Percentiles rank a stretch among this genome's conserved stretches.
These are phyloP conservation scores for Formicarius rufipectus DNA, from an alignment of 2,113 vertebrate genomes.

Conservation along the genomic window DNA sequence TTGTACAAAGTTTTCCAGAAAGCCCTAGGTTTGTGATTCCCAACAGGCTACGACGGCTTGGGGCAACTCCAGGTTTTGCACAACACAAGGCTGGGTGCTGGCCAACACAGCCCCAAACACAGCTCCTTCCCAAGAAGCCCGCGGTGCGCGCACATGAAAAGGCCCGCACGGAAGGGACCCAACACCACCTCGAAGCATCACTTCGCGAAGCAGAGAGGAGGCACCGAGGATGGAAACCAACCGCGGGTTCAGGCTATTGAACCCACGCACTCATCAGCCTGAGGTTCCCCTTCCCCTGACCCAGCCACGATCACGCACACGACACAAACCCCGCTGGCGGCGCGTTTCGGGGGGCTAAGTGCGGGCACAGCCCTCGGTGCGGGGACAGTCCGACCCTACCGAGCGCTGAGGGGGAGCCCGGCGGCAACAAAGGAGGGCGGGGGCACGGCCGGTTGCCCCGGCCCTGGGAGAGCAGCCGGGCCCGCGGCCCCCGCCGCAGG, in stretches of 20 bases:
- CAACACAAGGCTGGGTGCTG: not conserved
- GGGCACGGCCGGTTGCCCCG: no score
- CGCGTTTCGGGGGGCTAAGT: accelerated
- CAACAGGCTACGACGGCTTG: not conserved
- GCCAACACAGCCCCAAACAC: accelerated
- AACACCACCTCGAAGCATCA: accelerated
- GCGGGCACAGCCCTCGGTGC: accelerated
- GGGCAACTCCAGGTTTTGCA: not conserved
- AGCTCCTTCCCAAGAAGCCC: no score
- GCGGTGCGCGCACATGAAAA: accelerated
- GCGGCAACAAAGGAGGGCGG: no score
- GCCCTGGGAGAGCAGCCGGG: no score
- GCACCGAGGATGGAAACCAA: accelerated
- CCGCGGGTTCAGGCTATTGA: accelerated
- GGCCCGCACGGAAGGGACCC: not conserved
- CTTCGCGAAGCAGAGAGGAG: accelerated
- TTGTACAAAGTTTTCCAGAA: no score
- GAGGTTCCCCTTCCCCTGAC: accelerated
- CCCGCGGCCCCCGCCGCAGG: no score
- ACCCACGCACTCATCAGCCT: accelerated
- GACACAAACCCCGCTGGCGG: no score
- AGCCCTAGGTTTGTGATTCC: not conserved
- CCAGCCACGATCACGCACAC: no score
- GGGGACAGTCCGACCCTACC: no score
- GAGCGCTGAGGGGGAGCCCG: no score